These are phyloP conservation scores for Noctua janthina DNA, from an alignment of 2,888 invertebrate genomes.

Conservation along the genomic window DNA sequence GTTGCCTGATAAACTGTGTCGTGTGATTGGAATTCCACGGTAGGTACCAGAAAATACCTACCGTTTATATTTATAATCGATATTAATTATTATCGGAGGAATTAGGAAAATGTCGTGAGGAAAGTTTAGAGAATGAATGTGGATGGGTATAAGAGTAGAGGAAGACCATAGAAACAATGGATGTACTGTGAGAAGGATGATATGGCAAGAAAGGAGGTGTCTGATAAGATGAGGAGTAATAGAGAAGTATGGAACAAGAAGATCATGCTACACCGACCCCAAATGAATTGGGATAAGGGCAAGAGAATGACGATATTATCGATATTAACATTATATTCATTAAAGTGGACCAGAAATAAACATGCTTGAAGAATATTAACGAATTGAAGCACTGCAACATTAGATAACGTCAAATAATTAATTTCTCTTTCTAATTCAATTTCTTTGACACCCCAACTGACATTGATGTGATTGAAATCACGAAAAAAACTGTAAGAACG, in stretches of 20 bases:
- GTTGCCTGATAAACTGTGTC: background rate
- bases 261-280: too few species aligned
- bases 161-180: too few species aligned
- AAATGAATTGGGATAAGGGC: too few species aligned
- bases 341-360: too few species aligned
- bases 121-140: background rate
- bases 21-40: background rate
- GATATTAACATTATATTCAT: too few species aligned
- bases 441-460: constrained; percentile 16
- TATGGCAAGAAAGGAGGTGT: too few species aligned
- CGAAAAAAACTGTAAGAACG: background rate
- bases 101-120: background rate
- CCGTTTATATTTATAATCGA: background rate
- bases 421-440: constrained; percentile 25
- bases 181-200: too few species aligned
- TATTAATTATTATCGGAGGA: background rate
- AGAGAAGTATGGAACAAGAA: too few species aligned
- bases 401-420: background rate
- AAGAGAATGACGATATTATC: background rate
- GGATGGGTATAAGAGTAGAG: too few species aligned
- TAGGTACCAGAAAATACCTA: background rate
- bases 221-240: too few species aligned
- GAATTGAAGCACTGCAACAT: background rate
- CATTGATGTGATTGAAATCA: constrained; percentile 20
- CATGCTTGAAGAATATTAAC: too few species aligned